phyloP scores from a whole-genome alignment of 1,140 invertebrate species.

The Tetramorium alpestre region DNA sequence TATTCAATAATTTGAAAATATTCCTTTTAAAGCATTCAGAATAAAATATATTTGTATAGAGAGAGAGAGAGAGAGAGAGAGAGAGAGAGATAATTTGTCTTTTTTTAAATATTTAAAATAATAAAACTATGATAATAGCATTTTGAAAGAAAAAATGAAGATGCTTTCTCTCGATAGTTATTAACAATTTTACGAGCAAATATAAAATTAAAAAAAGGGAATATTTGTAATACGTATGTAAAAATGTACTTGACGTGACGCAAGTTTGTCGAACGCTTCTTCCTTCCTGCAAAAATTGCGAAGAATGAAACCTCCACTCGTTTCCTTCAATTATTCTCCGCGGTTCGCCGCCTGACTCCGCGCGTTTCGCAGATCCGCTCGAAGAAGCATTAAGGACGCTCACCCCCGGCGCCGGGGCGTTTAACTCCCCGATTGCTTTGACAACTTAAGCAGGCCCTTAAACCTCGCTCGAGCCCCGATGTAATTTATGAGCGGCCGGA shows the following conservation, averaged over 20 bases:
- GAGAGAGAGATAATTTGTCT: not conserved
- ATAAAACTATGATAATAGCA: not conserved
- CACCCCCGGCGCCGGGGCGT: conserved; percentile 72
- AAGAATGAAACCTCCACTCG: not conserved
- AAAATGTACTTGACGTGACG: not conserved
- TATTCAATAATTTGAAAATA: not conserved
- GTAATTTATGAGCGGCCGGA: conserved; percentile 83
- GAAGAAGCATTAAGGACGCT: conserved; percentile 80
- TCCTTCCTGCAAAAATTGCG: not conserved
- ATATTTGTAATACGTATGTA: not conserved
- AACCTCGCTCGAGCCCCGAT: conserved; percentile 82
- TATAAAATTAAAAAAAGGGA: not conserved
- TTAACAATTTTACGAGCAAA: not conserved
- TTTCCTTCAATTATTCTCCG: conserved; percentile 42
- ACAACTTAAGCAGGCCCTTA: conserved; percentile 85
- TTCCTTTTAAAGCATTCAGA: not conserved
- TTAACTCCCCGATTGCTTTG: conserved; percentile 84
- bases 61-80: not conserved
- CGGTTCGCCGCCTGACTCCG: conserved; percentile 38
- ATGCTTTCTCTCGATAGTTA: not conserved
- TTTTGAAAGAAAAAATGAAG: too few species aligned
- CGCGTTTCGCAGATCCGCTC: conserved; percentile 71
- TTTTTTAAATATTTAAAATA: not conserved
- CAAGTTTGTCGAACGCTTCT: not conserved
- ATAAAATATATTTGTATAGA: not conserved